Evolutionary conservation across 2,888 invertebrate species (phyloP), one percentile per base, ranked within the genome.

Genomic region (Drosophila borborema): DNA sequence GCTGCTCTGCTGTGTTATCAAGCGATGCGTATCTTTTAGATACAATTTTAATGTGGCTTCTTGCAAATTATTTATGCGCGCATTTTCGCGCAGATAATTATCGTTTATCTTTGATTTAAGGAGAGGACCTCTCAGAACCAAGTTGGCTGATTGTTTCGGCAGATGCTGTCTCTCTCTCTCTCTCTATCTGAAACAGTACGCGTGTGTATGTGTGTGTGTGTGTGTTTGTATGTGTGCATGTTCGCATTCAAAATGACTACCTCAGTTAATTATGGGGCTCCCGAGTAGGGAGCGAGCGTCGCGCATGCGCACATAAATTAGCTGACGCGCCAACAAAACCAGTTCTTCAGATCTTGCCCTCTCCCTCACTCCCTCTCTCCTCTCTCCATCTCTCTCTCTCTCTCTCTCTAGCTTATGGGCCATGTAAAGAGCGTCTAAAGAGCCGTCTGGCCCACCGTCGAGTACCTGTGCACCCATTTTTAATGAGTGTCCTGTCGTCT

Each of bases 21-120:
- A 77, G 71, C 76, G 72, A 59, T 72, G 74, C 80, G 78, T 86
- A 90, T 91, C 91, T 91, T 68, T 88, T 73, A 81, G 84, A 88
- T 88, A 90, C 82, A 83, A 83, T 88, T 91, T 91, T 89, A 91
- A 91, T 90, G 91, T 86, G 88, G 84, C 85, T 91, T 91, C 84
- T 88, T 85, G 90, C 87, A 90, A 89, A 89, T 91, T 85, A 86
- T 91, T 91, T 90, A 91, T 91, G 90, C 81, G 83, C 81, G 86
- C 87, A 82, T 90, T 91, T 91, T 91, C 90, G 81, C 82, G 80
- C 90, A 92, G 90, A 91, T 91, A 91, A 91, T 92, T 92, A 91
- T 90, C 90, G 90, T 91, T 91, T 91, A 92, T 91, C 92, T 91
- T 90, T 92, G 91, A 91, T 92, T 92, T 90, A 90, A 88, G 83